Base-by-base conservation (phyloP, 2,888 invertebrate species). In the Eutolmus rufibarbis region DNA sequence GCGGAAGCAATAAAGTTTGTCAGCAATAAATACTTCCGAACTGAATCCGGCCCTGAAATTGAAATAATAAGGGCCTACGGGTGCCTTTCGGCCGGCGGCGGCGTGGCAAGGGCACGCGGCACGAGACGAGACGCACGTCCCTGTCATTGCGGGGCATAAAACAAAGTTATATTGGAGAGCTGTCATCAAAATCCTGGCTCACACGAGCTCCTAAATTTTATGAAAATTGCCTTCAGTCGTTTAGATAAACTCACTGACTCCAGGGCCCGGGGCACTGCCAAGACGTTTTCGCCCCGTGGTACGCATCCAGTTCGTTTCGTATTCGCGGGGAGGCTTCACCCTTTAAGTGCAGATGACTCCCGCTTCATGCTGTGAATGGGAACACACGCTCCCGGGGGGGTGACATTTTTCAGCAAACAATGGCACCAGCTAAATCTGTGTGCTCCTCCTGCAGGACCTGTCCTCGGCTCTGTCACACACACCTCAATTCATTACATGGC, bases 341-440 rank as follows among this genome's bases (percentile, higher is more conserved):
- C 57, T 85, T 51, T 85, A 74, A 85, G 85, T 85, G 85, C 74
- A 85, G 74, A 85, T 74, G 85, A 85, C 74, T 43, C 85, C 57
- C 28, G 74, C 85, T 43, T 74, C 85, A 85, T 46, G 85, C 85
- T 85, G 85, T 43, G 85, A 85, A 85, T 85, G 12, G 74, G 43
- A 85, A 85, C 74, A 74, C 74, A 28, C 9, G n/a, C 51, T 28
- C 85, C 85, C 46, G 37, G 46, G 43, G 40, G 74, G 85, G 85
- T 85, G 74, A 85, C 43, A 74, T 85, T 85, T 85, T 85, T 85
- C 74, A 74, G 2, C 43, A 28, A 74, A 74, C 40, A 85, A 85
- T 74, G 85, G n/a, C 74, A 74, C 37, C 74, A 46, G 74, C 85
- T 85, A 85, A 85, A 85, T 85, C 85, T 85, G 85, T 85, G 85